Evolutionary conservation across 2,888 invertebrate species (phyloP), one percentile per base, ranked within the genome.

Genomic region (Bruchidius siliquastri): DNA sequence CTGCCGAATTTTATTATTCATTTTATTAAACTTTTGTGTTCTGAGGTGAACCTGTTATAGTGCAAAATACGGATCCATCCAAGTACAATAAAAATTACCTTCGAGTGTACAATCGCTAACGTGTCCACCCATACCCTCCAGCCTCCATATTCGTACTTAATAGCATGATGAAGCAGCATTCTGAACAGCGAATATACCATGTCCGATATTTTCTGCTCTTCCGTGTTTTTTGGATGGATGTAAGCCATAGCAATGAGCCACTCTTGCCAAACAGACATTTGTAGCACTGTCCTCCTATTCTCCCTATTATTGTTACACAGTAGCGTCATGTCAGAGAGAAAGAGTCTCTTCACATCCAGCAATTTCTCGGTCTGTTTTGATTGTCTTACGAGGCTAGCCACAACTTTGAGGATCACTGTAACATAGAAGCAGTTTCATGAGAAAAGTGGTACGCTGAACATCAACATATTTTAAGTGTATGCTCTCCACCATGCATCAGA

Each of bases 41-140:
- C n/a, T n/a, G n/a, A n/a, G n/a, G n/a, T n/a, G n/a, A n/a, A n/a
- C n/a, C n/a, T n/a, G n/a, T n/a, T n/a, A n/a, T n/a, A n/a, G n/a
- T n/a, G n/a, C n/a, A n/a, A n/a, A n/a, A n/a, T n/a, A n/a, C n/a
- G n/a, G n/a, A n/a, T n/a, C n/a, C n/a, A n/a, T n/a, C n/a, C n/a
- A n/a, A n/a, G n/a, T n/a, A n/a, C n/a, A n/a, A n/a, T n/a, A n/a
- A n/a, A 26, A 26, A 2, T 8, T 84, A 96, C 98, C 91, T 99
- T 99, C 0, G 99, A 99, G 88, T 99, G 99, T 0, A 99, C 97
- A 82, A 99, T 99, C 69, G 99, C 99, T 75, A 99, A 87, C 0
- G 99, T 99, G 85, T 99, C 99, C 4, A 99, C 99, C 99, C 99
- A 99, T 21, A 99, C 99, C 76, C 99, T 89, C 99, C 99, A 99